A percentile compares a stretch with the other conserved stretches of the same genome.
Conservation (phyloP, 2,888 invertebrate species). For the Furcula furcula region DNA sequence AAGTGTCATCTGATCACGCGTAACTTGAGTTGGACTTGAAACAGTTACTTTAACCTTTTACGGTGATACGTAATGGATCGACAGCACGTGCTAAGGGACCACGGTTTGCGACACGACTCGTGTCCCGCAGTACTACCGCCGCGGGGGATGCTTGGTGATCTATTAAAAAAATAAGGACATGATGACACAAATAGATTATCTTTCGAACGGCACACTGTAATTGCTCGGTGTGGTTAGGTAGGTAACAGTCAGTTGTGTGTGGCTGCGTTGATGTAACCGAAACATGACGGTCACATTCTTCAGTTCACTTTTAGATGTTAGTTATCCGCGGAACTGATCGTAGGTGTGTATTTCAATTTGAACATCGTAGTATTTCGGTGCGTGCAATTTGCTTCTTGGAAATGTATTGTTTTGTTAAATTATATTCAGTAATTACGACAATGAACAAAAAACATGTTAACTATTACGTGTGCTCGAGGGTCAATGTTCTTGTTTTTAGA, state of each 20-base stretch:
- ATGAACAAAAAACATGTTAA: slow-evolving; percentile 77
- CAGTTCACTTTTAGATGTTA: slow-evolving; percentile 72
- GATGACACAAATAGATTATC: slow-evolving; percentile 78
- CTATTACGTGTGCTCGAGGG: slow-evolving; percentile 75
- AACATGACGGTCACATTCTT: slow-evolving; percentile 80
- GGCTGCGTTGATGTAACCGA: slow-evolving; percentile 75
- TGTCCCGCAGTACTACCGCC: slow-evolving; percentile 64
- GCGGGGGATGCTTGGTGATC: slow-evolving; percentile 79
- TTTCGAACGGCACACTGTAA: slow-evolving; percentile 59
- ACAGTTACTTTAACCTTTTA: slow-evolving; percentile 20
- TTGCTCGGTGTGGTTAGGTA: slow-evolving; percentile 52
- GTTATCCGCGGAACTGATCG: slow-evolving; percentile 44
- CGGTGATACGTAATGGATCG: slow-evolving; percentile 26
- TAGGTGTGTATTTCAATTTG: slow-evolving; percentile 29
- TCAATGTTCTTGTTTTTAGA: slow-evolving; percentile 67
- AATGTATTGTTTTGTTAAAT: slow-evolving; percentile 38
- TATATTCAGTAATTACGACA: slow-evolving; percentile 56
- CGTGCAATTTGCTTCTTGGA: slow-evolving; percentile 31
- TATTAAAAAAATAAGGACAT: slow-evolving; percentile 81
- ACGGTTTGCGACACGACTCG: slow-evolving; percentile 66
- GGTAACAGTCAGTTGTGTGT: slow-evolving; percentile 50
- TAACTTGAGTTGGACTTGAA: slow-evolving; percentile 26
- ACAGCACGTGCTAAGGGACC: slow-evolving; percentile 72
- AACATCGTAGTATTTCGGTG: slow-evolving; percentile 26
- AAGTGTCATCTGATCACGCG: slow-evolving; percentile 61